These are phyloP conservation scores for Tipula helvola DNA, from an alignment of 2,888 invertebrate species.

Conservation along the genomic window DNA sequence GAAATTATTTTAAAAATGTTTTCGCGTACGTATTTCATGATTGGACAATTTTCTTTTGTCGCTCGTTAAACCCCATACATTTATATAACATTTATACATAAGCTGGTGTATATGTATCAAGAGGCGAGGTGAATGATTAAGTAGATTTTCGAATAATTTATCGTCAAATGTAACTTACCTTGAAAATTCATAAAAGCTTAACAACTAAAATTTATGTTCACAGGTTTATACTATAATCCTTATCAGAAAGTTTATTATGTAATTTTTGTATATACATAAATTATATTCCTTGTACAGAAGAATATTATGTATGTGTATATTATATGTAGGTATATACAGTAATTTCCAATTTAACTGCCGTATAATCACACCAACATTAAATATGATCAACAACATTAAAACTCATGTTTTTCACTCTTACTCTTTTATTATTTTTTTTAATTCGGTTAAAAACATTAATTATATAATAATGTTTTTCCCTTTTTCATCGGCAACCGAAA, in stretches of 20 bases:
- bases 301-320: not conserved
- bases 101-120: not conserved
- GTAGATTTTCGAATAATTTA: not conserved
- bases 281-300: not conserved
- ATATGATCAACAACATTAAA: not conserved
- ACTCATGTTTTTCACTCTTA: slow-evolving; percentile 4
- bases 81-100: not conserved
- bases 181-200: not conserved
- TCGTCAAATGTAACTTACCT: not conserved
- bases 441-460: slow-evolving; percentile 4
- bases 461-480: not conserved
- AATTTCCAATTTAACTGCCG: not conserved
- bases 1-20: not conserved
- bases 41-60: not conserved
- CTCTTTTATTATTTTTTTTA: not conserved
- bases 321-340: not conserved
- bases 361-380: not conserved
- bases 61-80: not conserved
- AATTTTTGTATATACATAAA: not conserved
- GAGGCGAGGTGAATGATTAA: not conserved
- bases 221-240: not conserved
- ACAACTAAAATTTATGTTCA: not conserved
- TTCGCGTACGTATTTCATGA: not conserved
- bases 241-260: not conserved
- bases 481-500: not conserved